Percentiles rank a stretch among this genome's conserved stretches.
Evolutionary conservation across 2,888 invertebrate genomes (phyloP).

Genomic region (Drosophila ustulata): DNA sequence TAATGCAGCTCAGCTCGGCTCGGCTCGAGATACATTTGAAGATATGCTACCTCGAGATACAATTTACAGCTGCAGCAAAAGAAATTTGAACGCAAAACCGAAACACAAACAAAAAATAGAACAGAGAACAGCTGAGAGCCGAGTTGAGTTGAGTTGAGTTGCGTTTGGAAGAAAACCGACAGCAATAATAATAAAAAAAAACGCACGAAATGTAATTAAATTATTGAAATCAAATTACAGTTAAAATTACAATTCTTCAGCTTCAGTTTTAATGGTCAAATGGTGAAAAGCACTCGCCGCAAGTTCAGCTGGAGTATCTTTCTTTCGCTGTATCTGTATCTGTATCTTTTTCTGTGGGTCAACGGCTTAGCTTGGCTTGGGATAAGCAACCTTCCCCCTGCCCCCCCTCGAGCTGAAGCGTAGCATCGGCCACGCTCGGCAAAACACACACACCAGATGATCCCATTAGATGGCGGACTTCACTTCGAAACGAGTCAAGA

Average conservation of each 20-base stretch:
- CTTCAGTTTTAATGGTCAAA: constrained; percentile 18
- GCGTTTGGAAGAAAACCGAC: constrained; percentile 4
- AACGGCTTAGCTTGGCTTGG: constrained; percentile 31
- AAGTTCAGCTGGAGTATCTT: constrained; percentile 27
- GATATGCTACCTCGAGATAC: constrained; percentile 32
- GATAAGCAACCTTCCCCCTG: constrained; percentile 24
- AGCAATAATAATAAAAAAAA: constrained; percentile 36
- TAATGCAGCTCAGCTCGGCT: constrained; percentile 42
- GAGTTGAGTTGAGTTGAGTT: too few species aligned
- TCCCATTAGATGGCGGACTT: constrained; percentile 27
- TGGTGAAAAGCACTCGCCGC: constrained; percentile 31
- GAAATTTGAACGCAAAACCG: constrained; percentile 42
- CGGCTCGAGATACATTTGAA: constrained; percentile 19
- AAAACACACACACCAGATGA: constrained; percentile 19
- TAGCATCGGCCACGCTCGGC: constrained; percentile 18
- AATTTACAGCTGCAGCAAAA: constrained; percentile 42
- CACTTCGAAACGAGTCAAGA: constrained; percentile 7
- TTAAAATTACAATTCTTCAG: constrained; percentile 63
- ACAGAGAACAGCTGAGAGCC: constrained; percentile 1
- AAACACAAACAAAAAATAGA: constrained; percentile 21
- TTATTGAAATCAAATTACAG: constrained; percentile 79
- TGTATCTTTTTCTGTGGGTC: constrained; percentile 38
- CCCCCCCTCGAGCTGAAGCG: constrained; percentile 28
- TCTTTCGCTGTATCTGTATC: constrained; percentile 28
- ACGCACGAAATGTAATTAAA: constrained; percentile 73